Base-by-base conservation (phyloP, 2,113 vertebrate species). In the Erythrocercus mccallii region DNA sequence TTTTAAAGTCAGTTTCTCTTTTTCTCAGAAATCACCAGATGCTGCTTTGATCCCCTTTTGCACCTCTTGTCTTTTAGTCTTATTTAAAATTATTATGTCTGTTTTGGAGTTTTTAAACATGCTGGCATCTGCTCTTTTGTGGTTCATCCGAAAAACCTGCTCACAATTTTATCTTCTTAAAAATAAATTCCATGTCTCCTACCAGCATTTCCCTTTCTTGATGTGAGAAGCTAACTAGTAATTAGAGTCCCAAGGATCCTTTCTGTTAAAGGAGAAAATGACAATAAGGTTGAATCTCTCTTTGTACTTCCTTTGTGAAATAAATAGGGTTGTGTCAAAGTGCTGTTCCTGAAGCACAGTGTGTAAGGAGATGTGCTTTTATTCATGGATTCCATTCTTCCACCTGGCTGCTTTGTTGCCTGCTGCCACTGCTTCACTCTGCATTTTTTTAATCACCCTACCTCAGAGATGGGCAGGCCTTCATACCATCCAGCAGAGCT, bases 261-360 rank as follows among this genome's bases (percentile, higher is more conserved):
- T 88, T 90, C 69, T 86, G 35, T 71, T 81, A 51, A 35, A 51
- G 53, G 20, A 92, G 44, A 84, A 96, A 54, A 84, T 64, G 84
- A 94, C 88, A 94, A 68, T 81, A 64, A 83, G 50, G 38, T 90
- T 88, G 92, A 92, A 93, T 92, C 8, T 38, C 44, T 92, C 80
- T 86, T 95, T 93, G 64, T 93, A 53, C 35, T 73, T 90, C 17
- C 33, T 86, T 83, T 88, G 76, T 94, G 88, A 92, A 94, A 95
- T 88, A 93, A 86, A 92, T 77, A 88, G 47, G 68, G 21, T 78
- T 86, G 51, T 92, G 94, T 93, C 88, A 95, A 86, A 95, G 56
- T 73, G 66, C 58, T 25, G 30, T 81, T 93, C 24, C 64, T 81
- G 74, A 80, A 62, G 71, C 90, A 86, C 68, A 42, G 64, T 77